A percentile compares a stretch with the other conserved stretches of the same genome.
phyloP scores from a whole-genome alignment of 30 jellyfish, hydroid and myxozoan genomes.

The Sanderia malayensis region DNA sequence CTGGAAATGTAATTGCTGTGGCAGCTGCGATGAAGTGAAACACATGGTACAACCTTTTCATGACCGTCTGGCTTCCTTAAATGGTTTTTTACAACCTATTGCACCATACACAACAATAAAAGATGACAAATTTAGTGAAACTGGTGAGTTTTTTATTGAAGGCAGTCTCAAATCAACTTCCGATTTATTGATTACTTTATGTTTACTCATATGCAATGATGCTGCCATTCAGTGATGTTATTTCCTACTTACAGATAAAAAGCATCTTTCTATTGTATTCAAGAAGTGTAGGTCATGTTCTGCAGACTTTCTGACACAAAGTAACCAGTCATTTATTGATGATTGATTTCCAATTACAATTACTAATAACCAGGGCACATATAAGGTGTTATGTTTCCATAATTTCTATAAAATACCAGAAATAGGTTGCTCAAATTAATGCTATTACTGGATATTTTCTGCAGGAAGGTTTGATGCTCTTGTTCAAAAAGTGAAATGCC shows the following conservation, averaged over 20 bases:
- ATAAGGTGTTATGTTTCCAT: too few species aligned
- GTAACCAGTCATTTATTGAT: not conserved
- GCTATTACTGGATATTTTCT: too few species aligned
- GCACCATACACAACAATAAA: conserved; percentile 3
- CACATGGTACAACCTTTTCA: conserved; percentile 1
- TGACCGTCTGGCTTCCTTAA: conserved; percentile 7
- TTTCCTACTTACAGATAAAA: not conserved
- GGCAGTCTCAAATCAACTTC: too few species aligned
- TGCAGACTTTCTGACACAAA: not conserved
- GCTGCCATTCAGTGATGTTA: not conserved
- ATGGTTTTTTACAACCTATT: conserved; percentile 22
- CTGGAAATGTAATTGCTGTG: not conserved
- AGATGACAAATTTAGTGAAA: conserved; percentile 5
- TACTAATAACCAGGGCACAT: too few species aligned
- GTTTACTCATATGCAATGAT: not conserved
- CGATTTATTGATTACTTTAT: not conserved
- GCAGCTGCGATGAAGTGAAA: not conserved
- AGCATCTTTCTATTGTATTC: not conserved
- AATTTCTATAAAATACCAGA: too few species aligned
- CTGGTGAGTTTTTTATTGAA: too few species aligned
- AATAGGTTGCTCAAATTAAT: too few species aligned
- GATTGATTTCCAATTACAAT: too few species aligned
- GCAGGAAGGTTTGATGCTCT: conserved; percentile 17
- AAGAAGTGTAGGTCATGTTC: too few species aligned
- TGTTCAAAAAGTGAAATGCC: conserved; percentile 6